Percentiles rank a stretch among this genome's conserved stretches.
phyloP scores from a whole-genome alignment of 1,140 invertebrate genomes.

The Andrena cerasifolii region DNA sequence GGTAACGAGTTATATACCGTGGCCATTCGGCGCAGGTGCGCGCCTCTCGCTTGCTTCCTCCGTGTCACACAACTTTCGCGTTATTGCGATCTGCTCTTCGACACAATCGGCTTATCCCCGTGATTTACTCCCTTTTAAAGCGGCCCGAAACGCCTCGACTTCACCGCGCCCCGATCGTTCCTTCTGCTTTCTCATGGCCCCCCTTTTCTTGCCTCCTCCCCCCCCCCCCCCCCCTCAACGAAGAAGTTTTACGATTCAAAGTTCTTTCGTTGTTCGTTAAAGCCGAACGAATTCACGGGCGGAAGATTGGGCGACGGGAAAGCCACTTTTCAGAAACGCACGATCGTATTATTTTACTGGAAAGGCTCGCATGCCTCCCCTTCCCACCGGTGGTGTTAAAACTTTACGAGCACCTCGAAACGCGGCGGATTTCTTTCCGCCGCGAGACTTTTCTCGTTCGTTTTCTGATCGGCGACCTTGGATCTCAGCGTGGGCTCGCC shows the following conservation, averaged over 20 bases:
- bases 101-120: slow-evolving; percentile 38
- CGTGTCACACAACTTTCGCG: slow-evolving; percentile 28
- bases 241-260: slow-evolving; percentile 57
- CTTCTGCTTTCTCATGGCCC: slow-evolving; percentile 9
- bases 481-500: background rate
- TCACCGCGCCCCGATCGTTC: background rate
- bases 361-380: slow-evolving; percentile 25
- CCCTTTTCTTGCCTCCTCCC: too few species aligned
- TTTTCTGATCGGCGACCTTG: slow-evolving; percentile 12
- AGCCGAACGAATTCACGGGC: slow-evolving; percentile 50
- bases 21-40: slow-evolving; percentile 13
- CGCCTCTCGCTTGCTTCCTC: background rate
- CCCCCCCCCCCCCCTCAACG: too few species aligned
- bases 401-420: slow-evolving; percentile 53
- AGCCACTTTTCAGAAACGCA: slow-evolving; percentile 55
- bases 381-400: slow-evolving; percentile 51
- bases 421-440: slow-evolving; percentile 21
- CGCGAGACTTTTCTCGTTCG: background rate
- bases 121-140: slow-evolving; percentile 45
- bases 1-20: background rate
- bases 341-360: slow-evolving; percentile 57
- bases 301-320: slow-evolving; percentile 21
- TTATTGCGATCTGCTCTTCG: slow-evolving; percentile 30
- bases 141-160: slow-evolving; percentile 2
- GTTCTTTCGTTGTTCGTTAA: slow-evolving; percentile 55